Percentiles rank a stretch among this genome's conserved stretches.
These are phyloP conservation scores for honey bee (Apis mellifera) DNA, from an alignment of 1,140 invertebrate species.

Conservation along the genomic window DNA sequence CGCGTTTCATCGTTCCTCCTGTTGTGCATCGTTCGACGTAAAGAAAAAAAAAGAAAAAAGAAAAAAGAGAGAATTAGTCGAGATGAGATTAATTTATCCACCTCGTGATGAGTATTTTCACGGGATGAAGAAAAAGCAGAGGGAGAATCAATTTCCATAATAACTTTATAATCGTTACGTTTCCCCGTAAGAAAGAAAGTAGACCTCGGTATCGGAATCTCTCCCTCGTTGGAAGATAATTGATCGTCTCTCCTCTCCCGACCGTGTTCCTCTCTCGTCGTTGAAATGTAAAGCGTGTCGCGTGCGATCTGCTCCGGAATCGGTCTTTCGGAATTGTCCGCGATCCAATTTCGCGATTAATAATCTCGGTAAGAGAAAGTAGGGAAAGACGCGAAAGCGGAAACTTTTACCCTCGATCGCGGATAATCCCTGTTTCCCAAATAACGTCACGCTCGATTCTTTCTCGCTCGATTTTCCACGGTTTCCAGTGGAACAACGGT, in stretches of 20 bases:
- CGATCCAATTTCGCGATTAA: neutral
- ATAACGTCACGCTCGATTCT: slow-evolving; percentile 4
- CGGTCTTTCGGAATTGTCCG: neutral
- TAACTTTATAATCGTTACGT: neutral
- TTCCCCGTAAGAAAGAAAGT: neutral
- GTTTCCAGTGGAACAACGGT: neutral
- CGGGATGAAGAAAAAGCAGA: neutral
- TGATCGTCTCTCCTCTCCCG: too few relatives aligned
- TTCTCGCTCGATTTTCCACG: slow-evolving; percentile 4
- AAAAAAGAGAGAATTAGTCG: neutral
- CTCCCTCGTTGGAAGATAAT: too few relatives aligned
- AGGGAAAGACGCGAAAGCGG: neutral
- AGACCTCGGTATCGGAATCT: neutral
- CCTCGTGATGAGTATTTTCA: neutral
- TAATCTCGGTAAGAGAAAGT: neutral
- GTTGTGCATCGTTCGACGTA: neutral
- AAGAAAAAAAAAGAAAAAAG: too few relatives aligned
- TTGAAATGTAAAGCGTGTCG: too few relatives aligned
- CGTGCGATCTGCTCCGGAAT: neutral
- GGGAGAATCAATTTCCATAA: neutral
- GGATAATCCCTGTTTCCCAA: neutral
- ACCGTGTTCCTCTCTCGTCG: neutral
- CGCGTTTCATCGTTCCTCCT: neutral
- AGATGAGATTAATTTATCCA: too few relatives aligned
- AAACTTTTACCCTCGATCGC: neutral